phyloP scores from a whole-genome alignment of 2,888 invertebrate species.

The Hypolimnas misippus region DNA sequence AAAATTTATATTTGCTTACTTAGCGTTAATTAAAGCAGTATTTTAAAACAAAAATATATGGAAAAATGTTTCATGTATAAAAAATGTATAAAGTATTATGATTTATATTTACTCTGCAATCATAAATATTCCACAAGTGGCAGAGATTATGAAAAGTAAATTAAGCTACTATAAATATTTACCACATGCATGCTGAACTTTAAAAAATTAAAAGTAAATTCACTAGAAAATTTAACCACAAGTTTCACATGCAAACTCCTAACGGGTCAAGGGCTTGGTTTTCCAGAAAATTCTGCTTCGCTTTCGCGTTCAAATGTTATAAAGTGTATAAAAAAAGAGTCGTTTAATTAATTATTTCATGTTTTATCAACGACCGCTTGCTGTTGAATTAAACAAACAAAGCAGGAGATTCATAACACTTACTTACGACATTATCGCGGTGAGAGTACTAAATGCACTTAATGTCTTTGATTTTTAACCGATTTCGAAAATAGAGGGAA shows the following conservation, averaged over 20 bases:
- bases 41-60: not conserved
- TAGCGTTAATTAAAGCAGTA: not conserved
- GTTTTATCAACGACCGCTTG: not conserved
- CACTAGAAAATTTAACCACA: not conserved
- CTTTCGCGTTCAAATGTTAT: conserved; percentile 4
- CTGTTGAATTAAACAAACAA: not conserved
- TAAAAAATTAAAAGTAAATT: not conserved
- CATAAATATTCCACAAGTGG: not conserved
- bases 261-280: conserved; percentile 10
- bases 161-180: not conserved
- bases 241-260: conserved; percentile 7
- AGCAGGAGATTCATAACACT: not conserved
- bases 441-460: not conserved
- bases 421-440: not conserved
- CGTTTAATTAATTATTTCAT: not conserved
- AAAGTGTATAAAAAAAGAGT: not conserved
- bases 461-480: too few relatives aligned
- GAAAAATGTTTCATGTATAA: not conserved
- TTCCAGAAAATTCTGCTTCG: not conserved
- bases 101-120: not conserved
- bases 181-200: not conserved
- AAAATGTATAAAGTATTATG: not conserved
- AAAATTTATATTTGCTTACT: not conserved
- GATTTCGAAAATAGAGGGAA: too few relatives aligned
- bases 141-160: not conserved